Conservation (phyloP, 1,140 invertebrate species). For the Bombus difficillimus region DNA sequence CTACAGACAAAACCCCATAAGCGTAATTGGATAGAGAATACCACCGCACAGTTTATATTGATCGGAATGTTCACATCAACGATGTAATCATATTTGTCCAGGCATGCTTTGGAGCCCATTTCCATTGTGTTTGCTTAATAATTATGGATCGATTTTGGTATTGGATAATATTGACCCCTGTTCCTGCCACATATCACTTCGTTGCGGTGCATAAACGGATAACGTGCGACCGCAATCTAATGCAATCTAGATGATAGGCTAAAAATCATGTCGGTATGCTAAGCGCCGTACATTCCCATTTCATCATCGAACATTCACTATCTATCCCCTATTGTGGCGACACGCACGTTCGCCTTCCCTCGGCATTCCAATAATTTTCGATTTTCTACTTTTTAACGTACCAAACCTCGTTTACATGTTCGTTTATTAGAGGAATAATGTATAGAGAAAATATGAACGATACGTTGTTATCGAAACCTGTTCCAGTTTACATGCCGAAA, state of each 20-base stretch:
- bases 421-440: neutral
- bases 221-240: constrained; percentile 37
- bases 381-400: neutral
- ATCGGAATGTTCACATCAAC: constrained; percentile 69
- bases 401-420: neutral
- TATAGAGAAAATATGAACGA: constrained; percentile 25
- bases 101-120: constrained; percentile 64
- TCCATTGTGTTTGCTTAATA: constrained; percentile 66
- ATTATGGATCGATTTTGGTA: constrained; percentile 67
- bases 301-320: neutral
- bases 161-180: constrained; percentile 66
- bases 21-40: constrained; percentile 67
- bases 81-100: constrained; percentile 70
- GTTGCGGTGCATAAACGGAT: constrained; percentile 50
- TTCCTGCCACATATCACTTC: constrained; percentile 48
- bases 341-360: too few species aligned
- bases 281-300: neutral
- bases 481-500: constrained; percentile 48
- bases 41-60: constrained; percentile 63
- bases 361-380: neutral
- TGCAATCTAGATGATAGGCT: constrained; percentile 30
- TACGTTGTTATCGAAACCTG: constrained; percentile 45
- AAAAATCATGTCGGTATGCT: constrained; percentile 42
- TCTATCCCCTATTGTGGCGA: neutral
- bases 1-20: constrained; percentile 56